These are phyloP conservation scores for Eupsilia transversa DNA, from an alignment of 2,888 invertebrate genomes.

Conservation along the genomic window DNA sequence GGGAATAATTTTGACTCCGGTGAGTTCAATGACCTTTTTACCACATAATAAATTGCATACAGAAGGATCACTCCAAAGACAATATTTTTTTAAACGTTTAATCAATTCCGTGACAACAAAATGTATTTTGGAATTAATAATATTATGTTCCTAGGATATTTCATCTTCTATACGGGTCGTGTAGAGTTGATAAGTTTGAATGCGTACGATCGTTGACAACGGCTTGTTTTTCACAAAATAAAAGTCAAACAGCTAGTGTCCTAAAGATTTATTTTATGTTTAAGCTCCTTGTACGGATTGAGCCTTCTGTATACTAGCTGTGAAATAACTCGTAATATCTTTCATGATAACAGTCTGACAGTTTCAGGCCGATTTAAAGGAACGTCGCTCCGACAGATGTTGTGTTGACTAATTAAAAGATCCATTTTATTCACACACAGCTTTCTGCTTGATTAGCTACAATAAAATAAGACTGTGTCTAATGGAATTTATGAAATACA, in stretches of 20 bases:
- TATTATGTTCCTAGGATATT: not conserved
- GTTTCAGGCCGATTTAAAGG: constrained; percentile 52
- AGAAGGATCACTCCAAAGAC: constrained; percentile 29
- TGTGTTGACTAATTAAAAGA: constrained; percentile 43
- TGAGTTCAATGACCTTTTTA: constrained; percentile 74
- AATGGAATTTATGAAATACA: not conserved
- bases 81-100: not conserved
- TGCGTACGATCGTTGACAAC: not conserved
- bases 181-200: not conserved
- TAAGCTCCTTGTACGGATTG: not conserved
- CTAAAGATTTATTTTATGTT: not conserved
- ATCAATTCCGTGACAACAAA: not conserved
- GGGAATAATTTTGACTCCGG: constrained; percentile 96
- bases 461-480: not conserved
- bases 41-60: not conserved
- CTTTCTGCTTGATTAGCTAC: constrained; percentile 15
- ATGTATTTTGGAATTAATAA: not conserved
- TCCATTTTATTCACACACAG: constrained; percentile 21
- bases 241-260: not conserved
- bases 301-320: constrained; percentile 18
- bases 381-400: constrained; percentile 29
- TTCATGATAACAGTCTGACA: constrained; percentile 47
- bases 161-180: not conserved
- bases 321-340: constrained; percentile 30
- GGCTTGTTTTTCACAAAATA: not conserved